Evolutionary conservation across 2,797 vertebrate species (phyloP).

Genomic region (Sitta carolinensis): DNA sequence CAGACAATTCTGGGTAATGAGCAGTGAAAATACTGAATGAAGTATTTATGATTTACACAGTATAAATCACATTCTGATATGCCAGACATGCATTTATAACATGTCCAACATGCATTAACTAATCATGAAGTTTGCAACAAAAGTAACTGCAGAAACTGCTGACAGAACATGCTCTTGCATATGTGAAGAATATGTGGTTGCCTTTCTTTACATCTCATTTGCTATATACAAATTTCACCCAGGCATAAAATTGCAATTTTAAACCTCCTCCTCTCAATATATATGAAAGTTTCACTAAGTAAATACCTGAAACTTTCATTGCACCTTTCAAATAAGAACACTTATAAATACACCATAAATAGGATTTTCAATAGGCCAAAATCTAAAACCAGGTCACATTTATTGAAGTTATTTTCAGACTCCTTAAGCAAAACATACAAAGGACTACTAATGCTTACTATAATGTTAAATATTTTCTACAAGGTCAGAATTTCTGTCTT

Average conservation of each 20-base stretch:
- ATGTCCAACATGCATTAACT: not conserved
- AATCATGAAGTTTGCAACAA: not conserved
- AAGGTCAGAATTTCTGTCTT: not conserved
- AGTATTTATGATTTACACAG: slow-evolving; percentile 69
- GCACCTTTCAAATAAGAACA: not conserved
- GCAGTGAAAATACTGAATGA: slow-evolving; percentile 53
- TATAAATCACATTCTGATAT: slow-evolving; percentile 51
- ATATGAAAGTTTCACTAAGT: not conserved
- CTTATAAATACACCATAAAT: not conserved
- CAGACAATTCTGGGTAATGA: slow-evolving; percentile 61
- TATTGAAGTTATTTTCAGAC: not conserved
- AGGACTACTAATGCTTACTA: not conserved
- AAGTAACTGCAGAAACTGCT: slow-evolving; percentile 10
- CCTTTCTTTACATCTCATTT: slow-evolving; percentile 18
- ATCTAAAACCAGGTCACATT: not conserved
- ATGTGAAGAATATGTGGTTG: not conserved
- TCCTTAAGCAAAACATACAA: not conserved
- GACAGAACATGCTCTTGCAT: not conserved
- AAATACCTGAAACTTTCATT: not conserved
- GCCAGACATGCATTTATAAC: slow-evolving; percentile 31
- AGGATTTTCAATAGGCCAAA: not conserved
- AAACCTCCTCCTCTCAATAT: not conserved
- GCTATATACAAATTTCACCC: not conserved
- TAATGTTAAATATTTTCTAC: not conserved
- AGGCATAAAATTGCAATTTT: not conserved